These are phyloP conservation scores for Zaprionus davidi DNA, from an alignment of 1,140 invertebrate genomes.

Conservation along the genomic window DNA sequence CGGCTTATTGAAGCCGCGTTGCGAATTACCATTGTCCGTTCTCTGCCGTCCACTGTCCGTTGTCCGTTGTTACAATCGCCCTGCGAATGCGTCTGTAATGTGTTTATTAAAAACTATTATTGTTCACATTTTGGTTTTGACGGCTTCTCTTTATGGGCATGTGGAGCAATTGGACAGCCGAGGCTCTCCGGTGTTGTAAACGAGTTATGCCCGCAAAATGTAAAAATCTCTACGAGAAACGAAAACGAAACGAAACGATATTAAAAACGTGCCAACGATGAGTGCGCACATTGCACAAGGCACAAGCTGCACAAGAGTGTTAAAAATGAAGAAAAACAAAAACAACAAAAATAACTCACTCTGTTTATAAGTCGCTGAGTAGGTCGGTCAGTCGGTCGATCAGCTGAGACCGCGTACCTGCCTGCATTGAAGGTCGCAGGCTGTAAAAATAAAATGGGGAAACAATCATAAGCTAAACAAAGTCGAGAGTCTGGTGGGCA, in stretches of 20 bases:
- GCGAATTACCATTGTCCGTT: conserved; percentile 67
- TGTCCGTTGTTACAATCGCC: conserved; percentile 10
- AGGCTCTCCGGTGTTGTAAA: conserved; percentile 44
- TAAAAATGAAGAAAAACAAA: conserved; percentile 42
- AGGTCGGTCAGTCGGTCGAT: conserved; percentile 28
- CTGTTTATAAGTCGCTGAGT: conserved; percentile 52
- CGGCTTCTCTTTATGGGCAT: conserved; percentile 66
- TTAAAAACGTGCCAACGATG: conserved; percentile 72
- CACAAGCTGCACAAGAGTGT: conserved; percentile 62
- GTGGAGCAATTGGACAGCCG: conserved; percentile 68
- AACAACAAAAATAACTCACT: conserved; percentile 42
- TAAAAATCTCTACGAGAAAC: conserved; percentile 35
- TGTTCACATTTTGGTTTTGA: conserved; percentile 52
- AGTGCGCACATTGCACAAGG: conserved; percentile 78
- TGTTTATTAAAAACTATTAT: conserved; percentile 79
- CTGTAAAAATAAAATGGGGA: conserved; percentile 38
- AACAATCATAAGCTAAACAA: conserved; percentile 13
- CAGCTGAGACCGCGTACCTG: conserved; percentile 34
- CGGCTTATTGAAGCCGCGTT: conserved; percentile 53
- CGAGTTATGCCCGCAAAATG: conserved; percentile 60
- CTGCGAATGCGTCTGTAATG: conserved; percentile 62
- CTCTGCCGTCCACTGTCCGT: neutral
- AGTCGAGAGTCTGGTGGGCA: conserved; percentile 2
- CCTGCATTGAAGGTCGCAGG: conserved; percentile 42
- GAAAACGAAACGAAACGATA: conserved; percentile 36